Evolutionary conservation across 2,888 invertebrate species (phyloP).

Genomic region (Trichogramma dendrolimi): DNA sequence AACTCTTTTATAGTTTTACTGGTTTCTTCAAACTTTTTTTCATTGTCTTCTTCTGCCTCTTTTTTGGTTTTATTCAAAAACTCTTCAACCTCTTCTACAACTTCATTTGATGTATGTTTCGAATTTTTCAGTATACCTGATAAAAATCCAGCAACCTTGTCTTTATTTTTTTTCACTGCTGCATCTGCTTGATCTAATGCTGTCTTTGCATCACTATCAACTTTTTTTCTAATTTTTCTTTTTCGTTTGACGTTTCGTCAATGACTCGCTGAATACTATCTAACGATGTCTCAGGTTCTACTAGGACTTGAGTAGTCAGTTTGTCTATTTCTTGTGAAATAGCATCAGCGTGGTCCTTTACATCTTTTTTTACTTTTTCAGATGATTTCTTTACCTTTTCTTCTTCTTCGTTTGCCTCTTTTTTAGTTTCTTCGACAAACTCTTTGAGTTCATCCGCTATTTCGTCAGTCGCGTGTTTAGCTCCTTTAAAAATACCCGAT

Average conservation of each 20-base stretch:
- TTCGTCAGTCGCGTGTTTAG: slow-evolving; percentile 33
- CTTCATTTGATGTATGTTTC: slow-evolving; percentile 20
- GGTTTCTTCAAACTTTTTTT: no score
- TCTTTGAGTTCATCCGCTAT: slow-evolving; percentile 33
- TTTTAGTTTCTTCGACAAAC: slow-evolving; percentile 21
- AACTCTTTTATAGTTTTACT: no score
- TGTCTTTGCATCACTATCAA: not conserved
- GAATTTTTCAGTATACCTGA: slow-evolving; percentile 35
- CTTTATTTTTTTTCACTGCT: not conserved
- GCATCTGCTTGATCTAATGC: no score
- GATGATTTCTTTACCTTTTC: slow-evolving; percentile 30
- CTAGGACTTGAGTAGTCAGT: not conserved
- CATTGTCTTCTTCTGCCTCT: not conserved
- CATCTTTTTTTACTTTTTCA: slow-evolving; percentile 22
- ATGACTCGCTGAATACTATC: not conserved
- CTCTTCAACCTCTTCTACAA: slow-evolving; percentile 54
- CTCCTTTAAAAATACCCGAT: slow-evolving; percentile 34
- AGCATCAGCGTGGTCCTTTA: no score
- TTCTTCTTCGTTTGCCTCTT: slow-evolving; percentile 23
- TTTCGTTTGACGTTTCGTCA: not conserved
- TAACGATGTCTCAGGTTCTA: not conserved
- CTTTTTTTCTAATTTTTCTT: slow-evolving; percentile 21
- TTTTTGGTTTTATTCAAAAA: not conserved
- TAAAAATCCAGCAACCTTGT: slow-evolving; percentile 31
- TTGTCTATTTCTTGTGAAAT: not conserved